Percentiles rank a stretch among this genome's conserved stretches.
These are phyloP conservation scores for Pungitius pungitius DNA, from an alignment of 2,113 vertebrate genomes.

Conservation along the genomic window DNA sequence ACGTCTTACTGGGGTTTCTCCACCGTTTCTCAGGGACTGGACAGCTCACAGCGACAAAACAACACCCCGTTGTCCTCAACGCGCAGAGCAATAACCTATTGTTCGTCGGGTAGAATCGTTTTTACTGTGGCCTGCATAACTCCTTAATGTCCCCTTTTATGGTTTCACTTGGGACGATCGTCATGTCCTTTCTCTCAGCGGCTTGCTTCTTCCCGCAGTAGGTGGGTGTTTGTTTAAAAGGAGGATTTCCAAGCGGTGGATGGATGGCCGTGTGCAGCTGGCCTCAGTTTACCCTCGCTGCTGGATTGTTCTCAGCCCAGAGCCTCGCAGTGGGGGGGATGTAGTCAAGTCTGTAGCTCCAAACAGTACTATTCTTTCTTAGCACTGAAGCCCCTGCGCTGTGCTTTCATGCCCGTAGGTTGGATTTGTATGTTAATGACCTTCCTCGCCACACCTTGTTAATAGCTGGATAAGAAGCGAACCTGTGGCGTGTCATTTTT, in stretches of 20 bases:
- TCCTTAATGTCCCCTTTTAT: constrained; percentile 42
- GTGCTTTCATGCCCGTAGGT: constrained; percentile 2
- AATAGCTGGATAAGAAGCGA: not conserved
- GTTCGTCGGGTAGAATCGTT: constrained; percentile 32
- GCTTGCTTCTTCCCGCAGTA: constrained; percentile 7
- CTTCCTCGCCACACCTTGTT: not conserved
- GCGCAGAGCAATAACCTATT: constrained; percentile 33
- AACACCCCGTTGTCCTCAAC: constrained; percentile 26
- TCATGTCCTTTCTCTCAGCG: not conserved
- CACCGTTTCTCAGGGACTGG: constrained; percentile 36
- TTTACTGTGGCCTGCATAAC: constrained; percentile 36
- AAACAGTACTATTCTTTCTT: not conserved
- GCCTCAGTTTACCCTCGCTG: constrained; percentile 51
- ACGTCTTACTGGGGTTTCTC: constrained; percentile 39
- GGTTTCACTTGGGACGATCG: constrained; percentile 23
- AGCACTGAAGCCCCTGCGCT: not conserved
- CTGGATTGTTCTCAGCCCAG: constrained; percentile 38
- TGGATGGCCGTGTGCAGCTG: constrained; percentile 35
- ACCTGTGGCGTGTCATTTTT: not conserved
- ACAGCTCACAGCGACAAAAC: constrained; percentile 27
- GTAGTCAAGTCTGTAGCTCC: constrained; percentile 21
- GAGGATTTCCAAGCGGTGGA: constrained; percentile 42
- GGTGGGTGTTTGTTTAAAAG: constrained; percentile 46
- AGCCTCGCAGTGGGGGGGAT: constrained; percentile 30
- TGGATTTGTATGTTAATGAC: constrained; percentile 2